These are phyloP conservation scores for Panthera uncia DNA, from an alignment of 2,113 vertebrate species.

Conservation along the genomic window DNA sequence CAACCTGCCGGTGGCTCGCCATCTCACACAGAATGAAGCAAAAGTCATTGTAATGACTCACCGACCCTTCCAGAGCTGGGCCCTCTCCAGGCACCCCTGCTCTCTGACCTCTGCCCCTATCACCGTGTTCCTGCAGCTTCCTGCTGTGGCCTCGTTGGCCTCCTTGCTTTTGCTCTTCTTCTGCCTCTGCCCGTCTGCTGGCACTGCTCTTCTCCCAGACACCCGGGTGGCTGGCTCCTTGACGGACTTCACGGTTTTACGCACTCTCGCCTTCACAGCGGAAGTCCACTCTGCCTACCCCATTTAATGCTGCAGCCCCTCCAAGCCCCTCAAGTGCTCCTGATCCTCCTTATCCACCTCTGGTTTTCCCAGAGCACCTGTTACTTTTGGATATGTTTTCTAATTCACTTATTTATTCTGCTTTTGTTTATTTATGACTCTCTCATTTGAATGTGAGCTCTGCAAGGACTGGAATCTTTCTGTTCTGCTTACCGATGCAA, in stretches of 20 bases:
- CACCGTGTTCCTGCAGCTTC: fast-evolving
- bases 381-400: background rate
- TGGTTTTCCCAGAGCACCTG: background rate
- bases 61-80: fast-evolving
- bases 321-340: background rate
- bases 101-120: background rate
- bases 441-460: background rate
- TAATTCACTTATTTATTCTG: background rate
- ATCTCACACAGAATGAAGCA: background rate
- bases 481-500: background rate
- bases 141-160: background rate
- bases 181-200: no score
- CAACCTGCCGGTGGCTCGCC: background rate
- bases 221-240: fast-evolving
- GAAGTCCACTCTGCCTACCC: background rate
- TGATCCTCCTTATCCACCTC: background rate
- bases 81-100: fast-evolving
- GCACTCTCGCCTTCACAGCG: background rate
- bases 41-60: background rate
- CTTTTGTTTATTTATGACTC: background rate
- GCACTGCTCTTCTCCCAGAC: background rate
- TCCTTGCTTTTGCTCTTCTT: background rate
- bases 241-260: background rate
- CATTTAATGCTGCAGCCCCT: background rate
- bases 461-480: background rate